Evolutionary conservation across 2,113 vertebrate species (phyloP).

Genomic region (Sciurus niger): DNA sequence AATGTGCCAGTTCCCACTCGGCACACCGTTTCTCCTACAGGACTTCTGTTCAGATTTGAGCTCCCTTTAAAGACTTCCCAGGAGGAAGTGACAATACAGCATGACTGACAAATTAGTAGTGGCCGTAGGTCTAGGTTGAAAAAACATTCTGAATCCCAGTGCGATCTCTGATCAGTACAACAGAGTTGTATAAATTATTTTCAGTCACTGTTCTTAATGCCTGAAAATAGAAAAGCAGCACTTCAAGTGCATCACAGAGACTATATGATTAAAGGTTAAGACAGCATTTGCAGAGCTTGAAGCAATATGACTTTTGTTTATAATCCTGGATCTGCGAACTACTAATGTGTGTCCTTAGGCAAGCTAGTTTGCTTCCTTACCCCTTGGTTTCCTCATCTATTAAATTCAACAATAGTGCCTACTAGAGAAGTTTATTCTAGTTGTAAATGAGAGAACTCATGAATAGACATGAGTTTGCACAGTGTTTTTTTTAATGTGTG

Average conservation of each 20-base stretch:
- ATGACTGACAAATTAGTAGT: neutral
- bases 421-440: neutral
- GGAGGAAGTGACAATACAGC: neutral
- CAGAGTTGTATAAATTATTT: constrained; percentile 18
- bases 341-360: neutral
- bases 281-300: neutral
- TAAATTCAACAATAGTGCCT: neutral
- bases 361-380: neutral
- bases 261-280: neutral
- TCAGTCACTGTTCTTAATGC: neutral
- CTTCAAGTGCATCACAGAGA: neutral
- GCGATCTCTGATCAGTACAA: neutral
- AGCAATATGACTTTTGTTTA: neutral
- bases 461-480: neutral
- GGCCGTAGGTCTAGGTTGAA: neutral
- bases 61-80: neutral
- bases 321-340: neutral
- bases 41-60: neutral
- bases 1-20: neutral
- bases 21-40: neutral
- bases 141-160: neutral
- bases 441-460: neutral
- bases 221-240: neutral
- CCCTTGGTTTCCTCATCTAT: neutral
- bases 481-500: neutral